Conservation (phyloP, 2,888 invertebrate species). For the Campaea margaritaria region DNA sequence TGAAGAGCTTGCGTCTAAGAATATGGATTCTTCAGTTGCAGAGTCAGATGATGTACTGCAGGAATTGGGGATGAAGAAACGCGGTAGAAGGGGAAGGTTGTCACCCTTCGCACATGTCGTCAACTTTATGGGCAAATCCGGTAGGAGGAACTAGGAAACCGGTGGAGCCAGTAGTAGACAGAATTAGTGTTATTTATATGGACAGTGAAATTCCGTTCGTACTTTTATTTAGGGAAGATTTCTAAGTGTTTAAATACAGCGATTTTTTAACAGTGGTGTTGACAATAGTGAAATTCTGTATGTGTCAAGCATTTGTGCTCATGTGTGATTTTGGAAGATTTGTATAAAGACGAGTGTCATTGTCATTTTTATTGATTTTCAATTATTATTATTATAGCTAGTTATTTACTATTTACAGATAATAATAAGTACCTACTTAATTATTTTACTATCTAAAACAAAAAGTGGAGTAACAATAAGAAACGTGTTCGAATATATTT, state of each 20-base stretch:
- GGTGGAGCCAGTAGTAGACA: too few species aligned
- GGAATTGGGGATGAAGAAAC: slow-evolving; percentile 64
- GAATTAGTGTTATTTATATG: slow-evolving; percentile 56
- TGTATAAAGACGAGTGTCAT: slow-evolving; percentile 28
- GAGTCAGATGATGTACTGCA: slow-evolving; percentile 69
- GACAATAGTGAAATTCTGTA: slow-evolving; percentile 34
- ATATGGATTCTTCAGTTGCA: slow-evolving; percentile 64
- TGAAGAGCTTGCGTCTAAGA: slow-evolving; percentile 67
- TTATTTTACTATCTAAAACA: too few species aligned
- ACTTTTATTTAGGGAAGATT: neutral
- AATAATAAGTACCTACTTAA: too few species aligned
- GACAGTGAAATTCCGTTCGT: neutral
- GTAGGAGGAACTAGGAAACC: slow-evolving; percentile 52
- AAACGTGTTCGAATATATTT: too few species aligned
- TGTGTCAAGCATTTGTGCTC: slow-evolving; percentile 43
- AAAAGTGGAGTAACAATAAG: too few species aligned
- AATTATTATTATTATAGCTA: too few species aligned
- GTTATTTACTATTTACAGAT: too few species aligned
- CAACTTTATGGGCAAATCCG: slow-evolving; percentile 75
- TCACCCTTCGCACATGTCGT: slow-evolving; percentile 74
- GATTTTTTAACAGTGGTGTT: too few species aligned
- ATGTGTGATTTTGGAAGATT: slow-evolving; percentile 3
- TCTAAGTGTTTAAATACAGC: neutral
- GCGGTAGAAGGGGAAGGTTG: slow-evolving; percentile 66
- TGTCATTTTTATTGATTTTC: neutral